These are phyloP conservation scores for Panzeria rudis DNA, from an alignment of 2,888 invertebrate species.

Conservation along the genomic window DNA sequence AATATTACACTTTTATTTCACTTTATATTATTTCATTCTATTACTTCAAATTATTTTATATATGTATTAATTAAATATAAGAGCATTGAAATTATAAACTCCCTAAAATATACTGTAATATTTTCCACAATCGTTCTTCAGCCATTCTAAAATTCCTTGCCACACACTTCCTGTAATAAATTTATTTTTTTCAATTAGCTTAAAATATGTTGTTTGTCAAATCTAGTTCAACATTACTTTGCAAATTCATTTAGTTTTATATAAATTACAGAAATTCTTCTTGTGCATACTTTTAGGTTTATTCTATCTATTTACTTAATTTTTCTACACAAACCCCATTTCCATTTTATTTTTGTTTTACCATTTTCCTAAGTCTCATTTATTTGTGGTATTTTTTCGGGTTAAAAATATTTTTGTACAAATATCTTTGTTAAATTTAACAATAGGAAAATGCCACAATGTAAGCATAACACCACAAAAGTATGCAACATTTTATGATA, in stretches of 20 bases:
- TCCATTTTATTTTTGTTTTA: not conserved
- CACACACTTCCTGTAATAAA: too few species aligned
- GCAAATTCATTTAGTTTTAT: slow-evolving; percentile 42
- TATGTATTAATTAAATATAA: not conserved
- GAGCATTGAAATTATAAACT: not conserved
- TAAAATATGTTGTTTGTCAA: not conserved
- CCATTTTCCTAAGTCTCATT: slow-evolving; percentile 42
- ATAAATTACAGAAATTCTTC: slow-evolving; percentile 24
- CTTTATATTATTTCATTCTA: too few species aligned
- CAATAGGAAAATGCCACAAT: slow-evolving; percentile 57
- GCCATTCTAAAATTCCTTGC: not conserved
- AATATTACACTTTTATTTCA: too few species aligned
- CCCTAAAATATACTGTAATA: not conserved
- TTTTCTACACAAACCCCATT: not conserved
- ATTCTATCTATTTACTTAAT: slow-evolving; percentile 19
- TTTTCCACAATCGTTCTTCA: not conserved
- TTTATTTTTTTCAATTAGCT: slow-evolving; percentile 47
- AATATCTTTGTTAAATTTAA: slow-evolving; percentile 55
- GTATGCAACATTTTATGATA: slow-evolving; percentile 63
- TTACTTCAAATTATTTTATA: too few species aligned
- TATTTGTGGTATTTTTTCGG: slow-evolving; percentile 57
- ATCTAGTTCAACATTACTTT: not conserved
- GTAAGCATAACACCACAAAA: slow-evolving; percentile 60
- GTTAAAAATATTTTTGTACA: slow-evolving; percentile 45
- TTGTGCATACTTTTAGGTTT: slow-evolving; percentile 51